phyloP scores from a whole-genome alignment of 2,113 vertebrate genomes.

The Phylloscopus trochiloides region DNA sequence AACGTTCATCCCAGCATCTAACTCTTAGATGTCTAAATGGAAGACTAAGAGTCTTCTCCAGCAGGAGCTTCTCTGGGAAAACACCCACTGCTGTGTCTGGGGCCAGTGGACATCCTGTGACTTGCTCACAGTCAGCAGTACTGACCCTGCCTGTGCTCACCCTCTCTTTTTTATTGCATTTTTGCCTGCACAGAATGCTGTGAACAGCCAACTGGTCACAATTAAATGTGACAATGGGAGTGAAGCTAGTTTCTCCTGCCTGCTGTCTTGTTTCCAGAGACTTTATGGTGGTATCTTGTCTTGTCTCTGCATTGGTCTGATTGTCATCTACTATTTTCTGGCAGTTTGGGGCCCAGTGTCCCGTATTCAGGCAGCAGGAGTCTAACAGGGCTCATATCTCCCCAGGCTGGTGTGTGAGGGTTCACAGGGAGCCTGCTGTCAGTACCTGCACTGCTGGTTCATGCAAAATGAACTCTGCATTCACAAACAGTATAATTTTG shows the following conservation, averaged over 20 bases:
- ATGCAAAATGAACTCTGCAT: background rate
- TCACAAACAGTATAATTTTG: background rate
- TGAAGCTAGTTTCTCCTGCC: background rate
- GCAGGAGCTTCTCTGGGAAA: conserved; percentile 1
- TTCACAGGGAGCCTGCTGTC: background rate
- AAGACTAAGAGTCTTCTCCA: background rate
- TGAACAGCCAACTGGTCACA: background rate
- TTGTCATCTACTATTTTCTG: background rate
- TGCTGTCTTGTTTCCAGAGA: background rate
- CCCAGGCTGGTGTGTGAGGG: background rate
- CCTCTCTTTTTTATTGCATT: background rate
- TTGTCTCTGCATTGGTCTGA: background rate
- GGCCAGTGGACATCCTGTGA: background rate
- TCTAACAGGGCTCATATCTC: background rate
- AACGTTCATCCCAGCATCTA: background rate
- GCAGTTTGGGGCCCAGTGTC: background rate
- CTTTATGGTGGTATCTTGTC: background rate
- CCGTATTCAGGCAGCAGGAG: background rate
- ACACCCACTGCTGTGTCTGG: background rate
- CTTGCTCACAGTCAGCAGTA: background rate
- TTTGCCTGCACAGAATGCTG: background rate
- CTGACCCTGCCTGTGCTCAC: background rate
- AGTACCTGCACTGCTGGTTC: background rate
- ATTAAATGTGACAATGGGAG: fast-evolving
- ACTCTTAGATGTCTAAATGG: background rate